Evolutionary conservation across 2,888 invertebrate genomes (phyloP).

Genomic region (Cacoxenus indagator): DNA sequence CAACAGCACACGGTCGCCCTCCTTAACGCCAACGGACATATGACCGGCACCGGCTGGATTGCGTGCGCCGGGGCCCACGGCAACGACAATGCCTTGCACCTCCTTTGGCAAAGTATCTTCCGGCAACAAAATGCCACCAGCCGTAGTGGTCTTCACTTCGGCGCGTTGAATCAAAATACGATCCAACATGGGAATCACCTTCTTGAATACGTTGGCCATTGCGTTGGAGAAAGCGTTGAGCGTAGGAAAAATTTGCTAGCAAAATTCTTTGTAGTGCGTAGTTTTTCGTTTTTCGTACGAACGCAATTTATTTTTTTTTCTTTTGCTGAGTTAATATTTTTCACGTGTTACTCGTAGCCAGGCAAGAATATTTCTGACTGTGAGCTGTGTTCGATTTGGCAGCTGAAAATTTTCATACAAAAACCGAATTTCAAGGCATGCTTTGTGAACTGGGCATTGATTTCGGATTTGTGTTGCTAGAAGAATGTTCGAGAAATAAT

Average conservation of each 20-base stretch:
- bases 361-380: background rate
- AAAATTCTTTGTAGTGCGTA: background rate
- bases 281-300: no score
- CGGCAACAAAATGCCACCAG: conserved; percentile 96
- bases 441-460: no score
- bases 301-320: background rate
- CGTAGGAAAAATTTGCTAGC: background rate
- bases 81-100: conserved; percentile 91
- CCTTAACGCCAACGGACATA: conserved; percentile 83
- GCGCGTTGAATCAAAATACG: conserved; percentile 93
- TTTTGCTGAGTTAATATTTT: background rate
- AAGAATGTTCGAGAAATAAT: no score
- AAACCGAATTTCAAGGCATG: background rate
- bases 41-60: conserved; percentile 90
- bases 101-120: conserved; percentile 96
- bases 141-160: conserved; percentile 89
- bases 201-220: conserved; percentile 71
- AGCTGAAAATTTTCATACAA: background rate
- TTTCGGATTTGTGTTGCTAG: no score
- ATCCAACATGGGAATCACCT: conserved; percentile 90
- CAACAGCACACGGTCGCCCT: conserved; percentile 93
- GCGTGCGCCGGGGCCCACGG: conserved; percentile 90
- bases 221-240: background rate
- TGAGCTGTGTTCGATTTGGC: background rate
- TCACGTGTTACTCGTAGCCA: background rate